Conservation (phyloP, 2,113 vertebrate genomes). For the Anolis sagrei region DNA sequence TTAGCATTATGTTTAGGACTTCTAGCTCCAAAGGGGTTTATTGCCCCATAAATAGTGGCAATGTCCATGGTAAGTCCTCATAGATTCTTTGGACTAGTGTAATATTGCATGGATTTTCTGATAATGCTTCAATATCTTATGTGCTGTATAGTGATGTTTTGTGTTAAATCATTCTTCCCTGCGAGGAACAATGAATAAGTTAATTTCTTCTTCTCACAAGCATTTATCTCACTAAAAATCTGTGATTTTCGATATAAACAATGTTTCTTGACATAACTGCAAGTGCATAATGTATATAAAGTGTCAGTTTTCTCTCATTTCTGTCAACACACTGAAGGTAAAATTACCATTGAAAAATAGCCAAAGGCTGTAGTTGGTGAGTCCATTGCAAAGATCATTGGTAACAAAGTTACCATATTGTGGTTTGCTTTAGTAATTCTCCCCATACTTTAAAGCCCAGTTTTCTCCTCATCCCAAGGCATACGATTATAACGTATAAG, state of each 20-base stretch:
- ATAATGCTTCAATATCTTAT: not conserved
- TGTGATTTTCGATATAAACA: not conserved
- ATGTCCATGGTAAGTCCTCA: not conserved
- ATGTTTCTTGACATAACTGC: not conserved
- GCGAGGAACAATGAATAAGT: too few relatives aligned
- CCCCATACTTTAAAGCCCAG: constrained; percentile 34
- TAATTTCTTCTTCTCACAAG: not conserved
- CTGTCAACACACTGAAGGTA: not conserved
- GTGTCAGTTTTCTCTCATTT: not conserved
- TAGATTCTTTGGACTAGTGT: not conserved
- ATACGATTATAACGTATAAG: constrained; percentile 45
- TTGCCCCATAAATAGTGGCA: not conserved
- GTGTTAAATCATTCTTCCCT: too few relatives aligned
- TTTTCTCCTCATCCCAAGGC: constrained; percentile 39
- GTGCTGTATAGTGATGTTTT: not conserved
- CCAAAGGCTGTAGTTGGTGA: constrained; percentile 7
- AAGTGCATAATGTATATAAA: not conserved
- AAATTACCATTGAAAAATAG: constrained; percentile 13
- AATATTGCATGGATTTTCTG: not conserved
- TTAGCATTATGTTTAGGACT: not conserved
- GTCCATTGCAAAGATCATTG: constrained; percentile 42
- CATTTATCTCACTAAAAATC: not conserved
- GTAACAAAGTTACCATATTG: constrained; percentile 2
- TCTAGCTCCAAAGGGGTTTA: not conserved
- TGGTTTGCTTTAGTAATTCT: constrained; percentile 32